Conservation (phyloP, 2,113 vertebrate genomes). For the Ammodytes dubius region DNA sequence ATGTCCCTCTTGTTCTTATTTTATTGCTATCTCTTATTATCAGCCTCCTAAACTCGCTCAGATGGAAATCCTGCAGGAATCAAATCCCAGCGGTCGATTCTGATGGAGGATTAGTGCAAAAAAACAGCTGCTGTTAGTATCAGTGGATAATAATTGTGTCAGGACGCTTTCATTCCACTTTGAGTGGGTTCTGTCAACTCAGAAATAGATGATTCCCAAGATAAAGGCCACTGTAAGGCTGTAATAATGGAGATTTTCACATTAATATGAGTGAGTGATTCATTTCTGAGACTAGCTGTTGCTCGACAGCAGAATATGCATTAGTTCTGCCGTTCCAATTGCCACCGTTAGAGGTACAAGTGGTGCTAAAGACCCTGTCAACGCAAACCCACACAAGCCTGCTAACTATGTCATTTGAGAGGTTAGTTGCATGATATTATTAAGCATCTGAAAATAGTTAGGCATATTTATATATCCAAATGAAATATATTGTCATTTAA, state of each 20-base stretch:
- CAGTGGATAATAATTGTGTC: conserved; percentile 1
- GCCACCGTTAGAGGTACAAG: conserved; percentile 47
- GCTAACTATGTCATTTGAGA: too few species aligned
- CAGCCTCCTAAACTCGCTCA: conserved; percentile 13
- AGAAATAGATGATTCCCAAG: background rate
- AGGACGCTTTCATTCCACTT: conserved; percentile 11
- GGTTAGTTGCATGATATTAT: too few species aligned
- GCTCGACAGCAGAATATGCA: conserved; percentile 21
- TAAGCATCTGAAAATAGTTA: too few species aligned
- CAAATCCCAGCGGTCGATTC: conserved; percentile 32
- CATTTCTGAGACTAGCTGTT: conserved; percentile 19
- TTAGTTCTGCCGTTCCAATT: conserved; percentile 29
- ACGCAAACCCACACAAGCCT: too few species aligned
- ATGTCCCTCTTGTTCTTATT: background rate
- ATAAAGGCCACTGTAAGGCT: conserved; percentile 1
- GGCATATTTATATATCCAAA: too few species aligned
- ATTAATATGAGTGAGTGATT: background rate
- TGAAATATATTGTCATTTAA: too few species aligned
- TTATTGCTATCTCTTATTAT: conserved; percentile 15
- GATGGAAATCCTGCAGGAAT: conserved; percentile 39
- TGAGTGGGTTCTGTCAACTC: background rate
- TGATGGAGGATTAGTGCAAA: conserved; percentile 28
- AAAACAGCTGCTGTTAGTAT: conserved; percentile 56
- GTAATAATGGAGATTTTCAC: conserved; percentile 8
- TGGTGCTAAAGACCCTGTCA: too few species aligned